Conservation (phyloP, 2,113 vertebrate species). For the Brachionichthys hirsutus region DNA sequence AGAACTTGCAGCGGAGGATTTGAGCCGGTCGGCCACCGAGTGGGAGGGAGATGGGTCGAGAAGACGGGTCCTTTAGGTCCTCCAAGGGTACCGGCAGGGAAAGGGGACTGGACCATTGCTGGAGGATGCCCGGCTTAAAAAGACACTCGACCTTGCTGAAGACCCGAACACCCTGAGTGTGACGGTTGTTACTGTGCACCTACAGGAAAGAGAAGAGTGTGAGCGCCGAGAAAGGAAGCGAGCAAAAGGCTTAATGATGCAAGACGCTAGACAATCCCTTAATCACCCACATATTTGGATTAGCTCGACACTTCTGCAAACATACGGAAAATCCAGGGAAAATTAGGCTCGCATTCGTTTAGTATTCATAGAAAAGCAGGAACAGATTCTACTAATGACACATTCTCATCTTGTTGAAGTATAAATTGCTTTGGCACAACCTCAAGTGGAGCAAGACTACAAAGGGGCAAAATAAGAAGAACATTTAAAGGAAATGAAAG, state of each 20-base stretch:
- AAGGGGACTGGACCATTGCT: slow-evolving; percentile 82
- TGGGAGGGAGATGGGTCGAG: slow-evolving; percentile 80
- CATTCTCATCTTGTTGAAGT: slow-evolving; percentile 34
- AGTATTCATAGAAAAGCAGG: slow-evolving; percentile 13
- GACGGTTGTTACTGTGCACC: slow-evolving; percentile 94
- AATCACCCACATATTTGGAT: slow-evolving; percentile 13
- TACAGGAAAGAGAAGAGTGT: slow-evolving; percentile 54
- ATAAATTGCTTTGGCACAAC: slow-evolving; percentile 59
- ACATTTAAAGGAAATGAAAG: slow-evolving; percentile 6
- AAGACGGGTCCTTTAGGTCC: slow-evolving; percentile 85
- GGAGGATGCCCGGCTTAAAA: slow-evolving; percentile 81
- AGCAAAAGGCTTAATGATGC: not conserved
- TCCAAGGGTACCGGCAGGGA: slow-evolving; percentile 75
- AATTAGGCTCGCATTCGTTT: slow-evolving; percentile 2
- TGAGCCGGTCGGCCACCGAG: slow-evolving; percentile 77
- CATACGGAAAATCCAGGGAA: slow-evolving; percentile 10
- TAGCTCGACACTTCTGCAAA: not conserved
- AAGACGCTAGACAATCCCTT: slow-evolving; percentile 11
- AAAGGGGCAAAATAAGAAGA: slow-evolving; percentile 31
- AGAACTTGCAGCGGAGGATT: slow-evolving; percentile 87
- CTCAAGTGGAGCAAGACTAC: slow-evolving; percentile 2
- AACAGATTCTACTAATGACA: slow-evolving; percentile 52
- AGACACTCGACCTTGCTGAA: slow-evolving; percentile 85
- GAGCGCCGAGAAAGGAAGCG: not conserved
- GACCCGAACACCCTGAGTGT: slow-evolving; percentile 84